Percentiles rank a stretch among this genome's conserved stretches.
phyloP scores from a whole-genome alignment of 2,888 invertebrate species.

The Agrochola circellaris region DNA sequence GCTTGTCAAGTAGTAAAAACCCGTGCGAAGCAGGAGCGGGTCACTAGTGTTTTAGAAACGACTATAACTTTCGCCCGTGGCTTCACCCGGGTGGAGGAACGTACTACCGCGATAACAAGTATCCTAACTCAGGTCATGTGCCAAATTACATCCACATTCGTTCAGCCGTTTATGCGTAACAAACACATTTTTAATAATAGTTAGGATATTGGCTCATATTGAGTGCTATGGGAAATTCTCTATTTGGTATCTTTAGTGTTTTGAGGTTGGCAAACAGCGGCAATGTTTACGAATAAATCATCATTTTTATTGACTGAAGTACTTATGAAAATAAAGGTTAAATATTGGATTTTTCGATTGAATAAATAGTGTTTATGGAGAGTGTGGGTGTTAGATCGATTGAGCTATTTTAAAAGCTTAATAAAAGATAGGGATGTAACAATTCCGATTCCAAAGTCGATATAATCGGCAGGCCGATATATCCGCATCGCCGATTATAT shows the following conservation, averaged over 20 bases:
- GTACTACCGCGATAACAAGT: too few relatives aligned
- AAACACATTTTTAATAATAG: too few relatives aligned
- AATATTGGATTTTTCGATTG: slow-evolving; percentile 42
- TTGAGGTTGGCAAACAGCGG: slow-evolving; percentile 39
- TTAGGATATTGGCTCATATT: slow-evolving; percentile 4
- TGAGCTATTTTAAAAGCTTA: slow-evolving; percentile 4
- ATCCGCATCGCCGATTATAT: too few relatives aligned
- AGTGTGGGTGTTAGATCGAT: slow-evolving; percentile 34
- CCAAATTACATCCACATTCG: too few relatives aligned
- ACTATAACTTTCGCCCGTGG: too few relatives aligned
- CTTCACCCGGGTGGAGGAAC: too few relatives aligned
- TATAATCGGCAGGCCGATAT: too few relatives aligned
- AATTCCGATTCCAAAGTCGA: too few relatives aligned
- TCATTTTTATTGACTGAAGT: slow-evolving; percentile 40
- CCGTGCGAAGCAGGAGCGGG: too few relatives aligned
- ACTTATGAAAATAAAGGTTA: slow-evolving; percentile 31
- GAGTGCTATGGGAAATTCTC: slow-evolving; percentile 46
- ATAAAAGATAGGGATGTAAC: neutral
- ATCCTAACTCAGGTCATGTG: too few relatives aligned
- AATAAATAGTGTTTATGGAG: slow-evolving; percentile 27
- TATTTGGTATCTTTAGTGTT: slow-evolving; percentile 30
- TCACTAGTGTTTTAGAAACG: slow-evolving; percentile 11
- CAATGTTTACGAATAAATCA: slow-evolving; percentile 27
- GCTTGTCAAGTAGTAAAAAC: too few relatives aligned
- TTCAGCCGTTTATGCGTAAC: too few relatives aligned